These are phyloP conservation scores for Notiomystis cincta DNA, from an alignment of 2,113 vertebrate genomes.

Conservation along the genomic window DNA sequence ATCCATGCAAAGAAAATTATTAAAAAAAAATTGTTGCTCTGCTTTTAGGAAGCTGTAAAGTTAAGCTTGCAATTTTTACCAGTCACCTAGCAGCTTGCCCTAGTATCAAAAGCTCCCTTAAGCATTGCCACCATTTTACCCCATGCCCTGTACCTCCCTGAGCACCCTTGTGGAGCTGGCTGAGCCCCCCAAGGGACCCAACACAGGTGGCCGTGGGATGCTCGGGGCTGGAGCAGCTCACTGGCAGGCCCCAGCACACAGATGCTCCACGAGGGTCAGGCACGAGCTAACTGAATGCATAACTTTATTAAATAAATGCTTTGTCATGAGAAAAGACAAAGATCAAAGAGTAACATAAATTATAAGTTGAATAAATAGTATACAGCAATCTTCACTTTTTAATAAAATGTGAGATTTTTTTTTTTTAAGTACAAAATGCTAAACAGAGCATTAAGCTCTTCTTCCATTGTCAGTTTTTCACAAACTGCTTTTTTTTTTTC, in stretches of 20 bases:
- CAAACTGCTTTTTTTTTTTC: constrained; percentile 79
- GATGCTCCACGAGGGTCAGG: constrained; percentile 25
- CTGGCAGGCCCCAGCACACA: not conserved
- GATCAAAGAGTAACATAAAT: constrained; percentile 99
- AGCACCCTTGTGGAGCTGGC: not conserved
- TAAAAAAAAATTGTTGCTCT: not conserved
- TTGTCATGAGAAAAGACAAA: constrained; percentile 99
- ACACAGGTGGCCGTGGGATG: rapidly evolving
- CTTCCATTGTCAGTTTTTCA: constrained; percentile 79
- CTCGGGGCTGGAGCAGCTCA: not conserved
- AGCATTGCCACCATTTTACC: not conserved
- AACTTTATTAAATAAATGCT: constrained; percentile 99
- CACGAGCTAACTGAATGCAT: constrained; percentile 87
- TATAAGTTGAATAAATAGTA: constrained; percentile 99
- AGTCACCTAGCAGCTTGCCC: not conserved
- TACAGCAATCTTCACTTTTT: constrained; percentile 98
- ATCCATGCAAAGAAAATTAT: not conserved
- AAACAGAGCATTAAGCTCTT: constrained; percentile 86
- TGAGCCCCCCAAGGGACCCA: not conserved
- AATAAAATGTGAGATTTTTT: constrained; percentile 94
- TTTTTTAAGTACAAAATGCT: constrained; percentile 93
- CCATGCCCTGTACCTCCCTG: not conserved
- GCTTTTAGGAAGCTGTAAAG: not conserved
- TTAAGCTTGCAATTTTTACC: not conserved
- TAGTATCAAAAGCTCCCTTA: not conserved